Base-by-base conservation (phyloP, 1,140 invertebrate genomes). In the Drosophila pachea region DNA sequence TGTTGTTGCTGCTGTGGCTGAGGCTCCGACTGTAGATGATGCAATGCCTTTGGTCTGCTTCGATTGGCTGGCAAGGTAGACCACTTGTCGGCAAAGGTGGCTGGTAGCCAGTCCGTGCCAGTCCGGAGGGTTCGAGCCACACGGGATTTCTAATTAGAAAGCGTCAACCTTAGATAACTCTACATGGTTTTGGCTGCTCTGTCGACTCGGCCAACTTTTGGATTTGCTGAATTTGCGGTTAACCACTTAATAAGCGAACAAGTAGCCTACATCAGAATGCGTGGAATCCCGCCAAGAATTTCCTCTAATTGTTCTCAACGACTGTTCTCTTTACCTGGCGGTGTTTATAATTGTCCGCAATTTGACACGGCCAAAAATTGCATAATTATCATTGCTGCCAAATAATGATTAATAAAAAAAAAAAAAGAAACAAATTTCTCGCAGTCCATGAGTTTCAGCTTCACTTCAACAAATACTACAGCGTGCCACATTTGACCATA, bases 401-500 rank as follows among this genome's bases (percentile, higher is more conserved):
- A 68, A 75, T 64, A 78, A 74, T 70, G 54, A 56, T 36, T n/a
- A n/a, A 64, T 45, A 35, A 76, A 75, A 65, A 61, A 43, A 43
- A 35, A 66, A 54, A 7, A 22, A 70, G 50, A 55, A 61, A 78
- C 7, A 55, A 54, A 59, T 52, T 50, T 73, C 59, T 59, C 42
- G 40, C 63, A 47, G 58, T 63, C 68, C 69, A 69, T 59, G 54
- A 16, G 50, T 60, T 66, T 64, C 8, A 32, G 45, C 22, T 56
- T 40, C 14, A 45, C n/a, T 45, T 43, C 7, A 29, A 4, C 67
- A 60, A 82, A 82, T 82, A 67, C 78, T 74, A 71, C 78, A 38
- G 78, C 78, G 78, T 82, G 78, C 78, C 78, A 74, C 78, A 82
- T 82, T 82, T 82, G 78, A 83, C 78, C 78, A 82, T 77, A 82